Base-by-base conservation (phyloP, 2,888 invertebrate species). In the Chirona hameri region DNA sequence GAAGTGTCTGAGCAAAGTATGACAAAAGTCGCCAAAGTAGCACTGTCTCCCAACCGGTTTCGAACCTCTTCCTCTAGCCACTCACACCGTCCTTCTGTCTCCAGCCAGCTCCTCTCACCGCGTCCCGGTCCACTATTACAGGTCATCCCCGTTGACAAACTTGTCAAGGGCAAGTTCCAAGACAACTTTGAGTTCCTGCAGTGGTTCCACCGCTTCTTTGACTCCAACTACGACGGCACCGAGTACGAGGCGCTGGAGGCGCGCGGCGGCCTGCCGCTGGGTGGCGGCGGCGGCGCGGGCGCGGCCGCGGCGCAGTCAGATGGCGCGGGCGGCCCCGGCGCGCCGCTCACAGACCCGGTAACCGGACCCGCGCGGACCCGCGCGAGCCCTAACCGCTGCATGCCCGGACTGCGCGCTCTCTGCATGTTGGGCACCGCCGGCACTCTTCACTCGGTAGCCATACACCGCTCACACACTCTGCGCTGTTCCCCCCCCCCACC, bases 131-230 rank as follows among this genome's bases (percentile, higher is more conserved):
- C 65, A 0, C 65, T 65, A 27, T 65, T 65, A n/a, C 92, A 99
- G 98, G 96, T 98, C 88, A 97, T 99, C 90, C 97, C 98, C 86
- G 98, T 99, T 90, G 99, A 99, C 91, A 96, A 95, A 91, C 93
- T 99, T 91, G 97, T 99, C 89, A 99, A 99, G 90, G 99, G 97
- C 88, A 93, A 98, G 88, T 99, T 99, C 91, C 99, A 99, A 93
- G 99, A 99, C 91, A 99, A 99, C 91, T 99, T 99, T 92, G 99
- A 99, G 91, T 99, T 99, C 91, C 94, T 99, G 87, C 85, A 99
- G 91, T 99, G 99, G 99, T 99, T 99, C 92, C 99, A 99, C 92
- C 98, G 98, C 90, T 99, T 99, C 91, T 99, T 99, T 90, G 99
- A 99, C 91, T 98, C 99, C 86, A 99, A 99, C 91, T 99, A 98